Evolutionary conservation across 2,888 invertebrate genomes (phyloP).

Genomic region (Caenorhabditis sinica): DNA sequence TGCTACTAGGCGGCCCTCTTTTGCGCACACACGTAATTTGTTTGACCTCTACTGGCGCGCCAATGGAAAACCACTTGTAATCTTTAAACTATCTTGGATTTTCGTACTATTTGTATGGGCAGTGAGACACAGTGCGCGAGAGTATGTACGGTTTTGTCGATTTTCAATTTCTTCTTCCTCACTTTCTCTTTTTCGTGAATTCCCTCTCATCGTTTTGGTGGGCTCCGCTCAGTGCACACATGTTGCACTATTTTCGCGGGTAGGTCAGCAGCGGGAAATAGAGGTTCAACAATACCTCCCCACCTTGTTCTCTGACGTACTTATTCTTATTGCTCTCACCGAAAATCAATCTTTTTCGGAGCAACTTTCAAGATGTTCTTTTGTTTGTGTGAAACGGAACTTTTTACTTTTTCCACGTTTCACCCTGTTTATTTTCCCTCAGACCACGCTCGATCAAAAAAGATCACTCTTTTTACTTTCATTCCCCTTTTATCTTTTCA

Average conservation of each 20-base stretch:
- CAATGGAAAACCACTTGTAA: conserved; percentile 59
- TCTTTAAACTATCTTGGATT: conserved; percentile 60
- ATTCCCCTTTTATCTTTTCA: neutral
- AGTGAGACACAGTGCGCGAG: conserved; percentile 4
- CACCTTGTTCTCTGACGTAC: conserved; percentile 49
- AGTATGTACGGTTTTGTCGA: conserved; percentile 27
- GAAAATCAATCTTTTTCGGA: conserved; percentile 46
- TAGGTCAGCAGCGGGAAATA: conserved; percentile 25
- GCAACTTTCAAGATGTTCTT: conserved; percentile 52
- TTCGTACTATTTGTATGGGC: conserved; percentile 40
- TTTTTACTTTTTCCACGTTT: conserved; percentile 40
- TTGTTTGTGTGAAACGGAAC: conserved; percentile 54
- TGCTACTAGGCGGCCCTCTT: conserved; percentile 47
- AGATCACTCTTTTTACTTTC: conserved; percentile 7
- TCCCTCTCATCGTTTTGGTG: conserved; percentile 11
- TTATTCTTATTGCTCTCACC: conserved; percentile 20
- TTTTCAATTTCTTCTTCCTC: conserved; percentile 3
- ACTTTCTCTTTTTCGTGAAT: conserved; percentile 28
- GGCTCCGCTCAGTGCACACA: conserved; percentile 44
- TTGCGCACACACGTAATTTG: conserved; percentile 56
- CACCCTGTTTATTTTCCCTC: conserved; percentile 17
- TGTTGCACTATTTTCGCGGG: conserved; percentile 56
- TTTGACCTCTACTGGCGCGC: conserved; percentile 57
- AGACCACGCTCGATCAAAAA: conserved; percentile 14
- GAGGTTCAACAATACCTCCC: conserved; percentile 51